Conservation (phyloP, 2,888 invertebrate genomes). For the Oxytorus armatus region DNA sequence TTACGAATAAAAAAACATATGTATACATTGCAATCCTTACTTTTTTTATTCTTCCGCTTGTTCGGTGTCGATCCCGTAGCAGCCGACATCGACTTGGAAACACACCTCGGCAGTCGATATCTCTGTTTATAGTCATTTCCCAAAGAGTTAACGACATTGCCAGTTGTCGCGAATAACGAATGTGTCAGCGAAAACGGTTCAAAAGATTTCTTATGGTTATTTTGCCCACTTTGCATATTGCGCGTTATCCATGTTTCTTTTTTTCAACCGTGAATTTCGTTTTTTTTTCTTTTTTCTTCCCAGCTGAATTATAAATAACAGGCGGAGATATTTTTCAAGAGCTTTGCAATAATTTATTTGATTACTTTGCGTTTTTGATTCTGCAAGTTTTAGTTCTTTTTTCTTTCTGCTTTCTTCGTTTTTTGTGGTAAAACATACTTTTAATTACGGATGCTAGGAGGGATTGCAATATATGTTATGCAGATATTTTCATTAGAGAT, state of each 20-base stretch:
- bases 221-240: slow-evolving; percentile 2
- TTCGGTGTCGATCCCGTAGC: too few species aligned
- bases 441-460: neutral
- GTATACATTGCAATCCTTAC: neutral
- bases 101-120: too few species aligned
- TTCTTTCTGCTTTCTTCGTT: neutral
- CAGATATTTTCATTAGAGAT: too few species aligned
- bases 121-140: too few species aligned
- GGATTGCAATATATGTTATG: too few species aligned
- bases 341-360: neutral
- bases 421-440: neutral
- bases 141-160: slow-evolving; percentile 36
- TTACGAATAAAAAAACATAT: slow-evolving; percentile 13
- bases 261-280: neutral
- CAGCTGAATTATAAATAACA: too few species aligned
- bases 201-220: neutral
- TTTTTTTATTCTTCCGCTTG: neutral
- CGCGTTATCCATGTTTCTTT: neutral
- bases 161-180: neutral
- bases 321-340: neutral
- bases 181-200: too few species aligned
- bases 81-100: too few species aligned
- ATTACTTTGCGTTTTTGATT: neutral
- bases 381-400: neutral
- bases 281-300: neutral